Base-by-base conservation (phyloP, 1,140 invertebrate genomes). In the Vollenhovia emeryi region DNA sequence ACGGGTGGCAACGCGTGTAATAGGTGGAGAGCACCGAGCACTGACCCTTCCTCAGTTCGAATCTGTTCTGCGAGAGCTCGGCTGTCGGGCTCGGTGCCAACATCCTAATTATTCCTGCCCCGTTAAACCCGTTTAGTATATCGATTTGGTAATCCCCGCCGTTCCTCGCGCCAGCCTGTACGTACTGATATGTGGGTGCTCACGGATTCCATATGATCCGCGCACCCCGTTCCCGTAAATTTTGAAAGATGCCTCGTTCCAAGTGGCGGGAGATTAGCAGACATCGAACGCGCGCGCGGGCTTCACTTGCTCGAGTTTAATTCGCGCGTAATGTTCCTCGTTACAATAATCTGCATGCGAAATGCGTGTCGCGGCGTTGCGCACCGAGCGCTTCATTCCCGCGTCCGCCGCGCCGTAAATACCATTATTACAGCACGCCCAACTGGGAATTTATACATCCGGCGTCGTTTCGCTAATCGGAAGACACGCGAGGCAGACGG, bases 111-210 rank as follows among this genome's bases (percentile, higher is more conserved):
- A 94, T 93, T 93, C 92, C 87, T 91, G 89, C 89, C 71, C 92
- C 92, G 91, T 94, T 94, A 91, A 94, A 90, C 91, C 85, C 93
- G 91, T 93, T 94, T 94, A 93, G 90, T 90, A 84, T 89, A 93
- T 93, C 91, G 92, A 93, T 93, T 94, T 93, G 84, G 87, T 89
- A 92, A 93, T 92, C 87, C 86, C 85, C 76, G 74, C 68, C 83
- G 86, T 89, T 88, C 82, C 82, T 66, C 83, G 48, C 85, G 75
- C 45, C 45, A 62, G 8, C 59, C 55, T 36, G 40, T 50, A 60
- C 30, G n/a, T 66, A 36, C 15, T 11, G 78, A 82, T 82, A 71
- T 33, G 33, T 57, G 4, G 52, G 52, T 55, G 48, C 13, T 21
- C 33, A 36, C 59, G 40, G 15, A 45, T n/a, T 52, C 30, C 11